Base-by-base conservation (phyloP, 1,140 invertebrate genomes). In the Rhyzopertha dominica region DNA sequence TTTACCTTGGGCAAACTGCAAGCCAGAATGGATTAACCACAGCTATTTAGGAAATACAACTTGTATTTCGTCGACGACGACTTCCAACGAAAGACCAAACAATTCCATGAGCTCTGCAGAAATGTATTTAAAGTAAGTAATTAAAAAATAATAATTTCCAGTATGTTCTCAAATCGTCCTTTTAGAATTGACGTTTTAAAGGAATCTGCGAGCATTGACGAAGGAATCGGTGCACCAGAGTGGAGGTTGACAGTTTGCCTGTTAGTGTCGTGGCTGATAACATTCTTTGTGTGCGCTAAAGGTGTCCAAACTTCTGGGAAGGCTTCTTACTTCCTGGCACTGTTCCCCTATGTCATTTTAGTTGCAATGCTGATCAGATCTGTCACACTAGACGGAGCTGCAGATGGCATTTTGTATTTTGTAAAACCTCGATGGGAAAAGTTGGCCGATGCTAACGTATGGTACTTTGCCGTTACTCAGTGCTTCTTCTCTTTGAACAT, bases 321-420 rank as follows among this genome's bases (percentile, higher is more conserved):
- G 66, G 82, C 80, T 0, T 76, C 86, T 1, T 92, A 91, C 61
- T 90, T 92, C 62, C 76, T 90, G 1, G 89, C 89, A 0, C 65
- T 90, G 1, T 93, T 92, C 62, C 89, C 90, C 0, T 93, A 92
- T 58, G 71, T 90, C 0, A 78, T 92, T 9, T 74, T 95, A 48
- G 69, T 87, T 3, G 77, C 80, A 1, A 62, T 94, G 1, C 70
- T 94, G 0, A 73, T 86, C 4, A 75, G 82, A 41, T 84, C 84
- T 2, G 70, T 79, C 0, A 88, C 87, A 1, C 67, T 93, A 32
- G 76, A 83, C 4, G 88, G 89, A 1, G 84, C 88, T 1, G 63
- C 63, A 0, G 69, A 80, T 22, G 90, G 90, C 5, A 88, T 93
- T 29, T 58, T 79, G 2, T 87, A 79, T 64, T 85, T 86, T 49